Evolutionary conservation across 1,140 invertebrate genomes (phyloP), one percentile per base, ranked within the genome.

Genomic region (Rhyacophila brunnea): DNA sequence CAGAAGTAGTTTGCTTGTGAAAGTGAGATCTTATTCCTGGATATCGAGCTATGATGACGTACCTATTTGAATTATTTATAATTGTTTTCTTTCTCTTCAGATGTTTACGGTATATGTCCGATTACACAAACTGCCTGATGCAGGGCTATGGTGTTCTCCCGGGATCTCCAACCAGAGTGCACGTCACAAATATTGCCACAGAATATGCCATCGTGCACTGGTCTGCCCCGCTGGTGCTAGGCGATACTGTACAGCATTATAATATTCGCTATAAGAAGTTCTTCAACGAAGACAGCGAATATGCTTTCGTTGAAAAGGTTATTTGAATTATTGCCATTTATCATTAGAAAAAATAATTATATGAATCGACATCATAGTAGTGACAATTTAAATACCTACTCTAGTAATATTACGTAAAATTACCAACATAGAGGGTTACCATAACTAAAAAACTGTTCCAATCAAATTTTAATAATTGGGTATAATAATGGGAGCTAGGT

Each of bases 121-220:
- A 87, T 20, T 91, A 90, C 72, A 85, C 84, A 20, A 90, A 87
- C 73, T 92, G 91, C 68, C 73, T 92, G 2, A 81, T 92, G 60
- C 87, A 91, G 77, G 88, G 89, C 4, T 92, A 92, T 68, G 89
- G 90, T 1, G 89, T 92, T 0, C 76, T 93, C 1, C 87, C 90
- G 0, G 84, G 86, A 28, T 75, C 84, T 11, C 91, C 91, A 0
- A 80, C 78, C 0, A 74, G 80, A 45, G 73, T 92, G 1, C 82
- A 85, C 44, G 81, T 92, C 1, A 83, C 86, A 15, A 88, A 88
- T 67, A 83, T 91, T 43, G 83, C 88, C 57, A 82, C 84, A 1
- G 84, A 83, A 67, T 92, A 87, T 71, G 89, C 89, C 0, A 85
- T 93, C 32, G 68, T 92, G 0, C 87, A 89, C 64, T 93, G 91